phyloP scores from a whole-genome alignment of 2,797 vertebrate species.

The Epinephelus coioides region DNA sequence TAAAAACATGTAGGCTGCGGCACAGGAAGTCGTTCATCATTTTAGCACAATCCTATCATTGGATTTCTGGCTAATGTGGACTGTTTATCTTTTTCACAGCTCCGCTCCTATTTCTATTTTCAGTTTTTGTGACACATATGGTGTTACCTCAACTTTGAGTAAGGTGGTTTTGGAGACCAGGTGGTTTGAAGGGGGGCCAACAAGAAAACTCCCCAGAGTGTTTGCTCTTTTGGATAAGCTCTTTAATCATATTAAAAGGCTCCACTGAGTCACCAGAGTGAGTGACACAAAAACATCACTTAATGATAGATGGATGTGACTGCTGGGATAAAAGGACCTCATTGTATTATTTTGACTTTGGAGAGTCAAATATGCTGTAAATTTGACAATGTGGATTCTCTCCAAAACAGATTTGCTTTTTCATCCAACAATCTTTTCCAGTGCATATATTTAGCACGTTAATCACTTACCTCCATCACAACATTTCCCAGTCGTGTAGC shows the following conservation, averaged over 20 bases:
- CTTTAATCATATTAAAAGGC: conserved; percentile 69
- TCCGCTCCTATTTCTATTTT: conserved; percentile 55
- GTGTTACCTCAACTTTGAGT: conserved; percentile 52
- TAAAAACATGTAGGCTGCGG: conserved; percentile 15
- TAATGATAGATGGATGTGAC: conserved; percentile 39
- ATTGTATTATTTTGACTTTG: conserved; percentile 34
- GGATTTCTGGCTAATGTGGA: conserved; percentile 58
- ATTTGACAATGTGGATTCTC: conserved; percentile 23
- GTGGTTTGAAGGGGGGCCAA: conserved; percentile 27
- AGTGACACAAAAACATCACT: conserved; percentile 46
- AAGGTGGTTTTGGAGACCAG: conserved; percentile 44
- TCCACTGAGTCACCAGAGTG: conserved; percentile 46
- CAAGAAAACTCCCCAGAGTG: conserved; percentile 27
- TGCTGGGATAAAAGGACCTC: not conserved
- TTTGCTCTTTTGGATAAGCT: conserved; percentile 36
- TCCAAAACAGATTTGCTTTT: conserved; percentile 27
- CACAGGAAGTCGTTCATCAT: conserved; percentile 45
- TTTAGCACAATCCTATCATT: conserved; percentile 43
- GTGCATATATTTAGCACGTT: conserved; percentile 44
- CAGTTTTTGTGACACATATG: conserved; percentile 50
- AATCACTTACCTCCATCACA: conserved; percentile 48
- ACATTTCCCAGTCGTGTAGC: conserved; percentile 41
- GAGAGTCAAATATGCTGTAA: conserved; percentile 19
- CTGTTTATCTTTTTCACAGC: conserved; percentile 59
- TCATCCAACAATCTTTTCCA: not conserved